Conservation (phyloP, 2,888 invertebrate genomes). For the Latheticus oryzae region DNA sequence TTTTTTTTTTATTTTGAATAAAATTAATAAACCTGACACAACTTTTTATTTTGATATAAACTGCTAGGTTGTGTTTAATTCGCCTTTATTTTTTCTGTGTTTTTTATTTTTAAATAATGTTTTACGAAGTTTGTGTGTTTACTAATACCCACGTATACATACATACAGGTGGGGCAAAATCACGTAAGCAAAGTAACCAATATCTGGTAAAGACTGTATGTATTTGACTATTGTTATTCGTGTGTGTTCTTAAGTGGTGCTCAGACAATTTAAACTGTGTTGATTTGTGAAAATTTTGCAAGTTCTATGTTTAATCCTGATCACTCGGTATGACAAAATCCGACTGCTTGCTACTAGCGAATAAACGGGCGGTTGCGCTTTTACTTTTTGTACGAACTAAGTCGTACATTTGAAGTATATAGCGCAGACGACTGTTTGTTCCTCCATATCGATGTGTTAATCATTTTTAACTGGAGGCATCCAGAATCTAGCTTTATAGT, state of each 20-base stretch:
- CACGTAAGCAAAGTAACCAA: constrained; percentile 67
- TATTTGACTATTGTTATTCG: constrained; percentile 66
- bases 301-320: constrained; percentile 65
- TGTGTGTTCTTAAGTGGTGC: constrained; percentile 66
- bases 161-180: constrained; percentile 68
- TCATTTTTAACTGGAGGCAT: constrained; percentile 54
- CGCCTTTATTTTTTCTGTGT: constrained; percentile 62
- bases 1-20: constrained; percentile 57
- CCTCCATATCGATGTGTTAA: constrained; percentile 43
- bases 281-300: constrained; percentile 65
- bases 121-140: constrained; percentile 63
- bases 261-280: constrained; percentile 66
- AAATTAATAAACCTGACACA: constrained; percentile 59
- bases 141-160: constrained; percentile 67
- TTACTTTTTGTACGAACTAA: constrained; percentile 25
- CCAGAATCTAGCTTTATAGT: constrained; percentile 57
- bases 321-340: constrained; percentile 63
- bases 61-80: constrained; percentile 63
- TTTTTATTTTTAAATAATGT: constrained; percentile 52
- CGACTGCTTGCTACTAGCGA: constrained; percentile 61
- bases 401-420: constrained; percentile 17
- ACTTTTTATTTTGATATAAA: constrained; percentile 59
- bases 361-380: constrained; percentile 32
- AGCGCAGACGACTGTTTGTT: constrained; percentile 42
- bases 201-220: constrained; percentile 67